Conservation (phyloP, 92 coral and sea anemone genomes). For the Heliopora coerulea region DNA sequence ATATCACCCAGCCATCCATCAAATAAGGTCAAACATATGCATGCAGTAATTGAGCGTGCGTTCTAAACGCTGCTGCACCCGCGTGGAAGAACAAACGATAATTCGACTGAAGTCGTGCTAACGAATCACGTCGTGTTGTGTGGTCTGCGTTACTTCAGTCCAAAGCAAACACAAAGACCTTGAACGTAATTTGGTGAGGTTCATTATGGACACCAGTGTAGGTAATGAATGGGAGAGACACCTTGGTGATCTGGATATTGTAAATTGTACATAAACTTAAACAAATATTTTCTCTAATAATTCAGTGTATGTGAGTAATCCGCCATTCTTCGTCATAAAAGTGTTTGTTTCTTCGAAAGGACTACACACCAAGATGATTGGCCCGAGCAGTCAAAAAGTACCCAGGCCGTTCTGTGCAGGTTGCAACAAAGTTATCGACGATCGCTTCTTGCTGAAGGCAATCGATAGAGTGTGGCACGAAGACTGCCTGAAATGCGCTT, state of each 20-base stretch:
- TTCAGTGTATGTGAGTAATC: slow-evolving; percentile 1
- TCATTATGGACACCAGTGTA: slow-evolving; percentile 4
- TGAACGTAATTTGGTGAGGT: background rate
- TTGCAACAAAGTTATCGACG: slow-evolving; percentile 74
- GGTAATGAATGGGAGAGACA: background rate
- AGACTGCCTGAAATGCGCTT: slow-evolving; percentile 93
- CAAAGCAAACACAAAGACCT: background rate
- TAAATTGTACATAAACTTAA: slow-evolving; percentile 4
- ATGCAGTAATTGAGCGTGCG: slow-evolving; percentile 37
- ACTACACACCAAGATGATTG: slow-evolving; percentile 30
- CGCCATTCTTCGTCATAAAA: background rate
- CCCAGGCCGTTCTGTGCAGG: slow-evolving; percentile 81
- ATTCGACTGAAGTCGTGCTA: background rate
- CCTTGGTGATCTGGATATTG: background rate
- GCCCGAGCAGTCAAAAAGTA: background rate
- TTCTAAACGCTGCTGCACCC: background rate
- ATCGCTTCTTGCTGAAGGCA: slow-evolving; percentile 91
- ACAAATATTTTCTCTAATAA: slow-evolving; percentile 36
- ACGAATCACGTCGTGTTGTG: slow-evolving; percentile 9
- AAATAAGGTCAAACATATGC: slow-evolving; percentile 41
- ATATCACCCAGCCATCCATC: background rate
- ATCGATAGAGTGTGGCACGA: slow-evolving; percentile 97
- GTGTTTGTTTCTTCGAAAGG: slow-evolving; percentile 28
- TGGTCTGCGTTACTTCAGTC: background rate
- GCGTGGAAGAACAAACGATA: background rate